Evolutionary conservation across 2,113 vertebrate species (phyloP).

Genomic region (Macrotus californicus): DNA sequence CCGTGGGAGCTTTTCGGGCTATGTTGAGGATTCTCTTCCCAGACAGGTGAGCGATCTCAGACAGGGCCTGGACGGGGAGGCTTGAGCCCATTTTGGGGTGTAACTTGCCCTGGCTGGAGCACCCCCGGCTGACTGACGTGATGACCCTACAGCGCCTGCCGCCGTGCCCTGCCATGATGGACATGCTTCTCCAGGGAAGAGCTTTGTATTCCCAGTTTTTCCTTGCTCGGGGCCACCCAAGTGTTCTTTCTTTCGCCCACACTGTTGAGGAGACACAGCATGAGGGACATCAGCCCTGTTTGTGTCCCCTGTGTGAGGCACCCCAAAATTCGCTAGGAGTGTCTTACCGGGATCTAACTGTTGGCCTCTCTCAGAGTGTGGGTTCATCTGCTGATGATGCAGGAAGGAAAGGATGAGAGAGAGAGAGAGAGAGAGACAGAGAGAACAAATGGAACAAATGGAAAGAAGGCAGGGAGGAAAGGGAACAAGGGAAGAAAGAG

Average conservation of each 20-base stretch:
- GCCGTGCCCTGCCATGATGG: fast-evolving
- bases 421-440: neutral
- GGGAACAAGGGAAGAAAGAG: neutral
- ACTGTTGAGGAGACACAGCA: fast-evolving
- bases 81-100: neutral
- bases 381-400: neutral
- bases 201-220: neutral
- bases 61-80: neutral
- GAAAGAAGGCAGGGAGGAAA: neutral
- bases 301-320: neutral
- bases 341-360: neutral
- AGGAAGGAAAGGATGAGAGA: neutral
- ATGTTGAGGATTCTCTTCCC: neutral
- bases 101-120: too few relatives aligned
- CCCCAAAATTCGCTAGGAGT: neutral
- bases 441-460: neutral
- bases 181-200: neutral
- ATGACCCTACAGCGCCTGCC: too few relatives aligned
- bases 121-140: neutral
- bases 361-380: fast-evolving
- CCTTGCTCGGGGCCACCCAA: too few relatives aligned
- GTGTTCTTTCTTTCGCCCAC: neutral
- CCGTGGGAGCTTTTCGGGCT: neutral
- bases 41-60: neutral
- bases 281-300: neutral